Percentiles rank a stretch among this genome's conserved stretches.
phyloP scores from a whole-genome alignment of 2,113 vertebrate genomes.

The Leucopsar rothschildi region DNA sequence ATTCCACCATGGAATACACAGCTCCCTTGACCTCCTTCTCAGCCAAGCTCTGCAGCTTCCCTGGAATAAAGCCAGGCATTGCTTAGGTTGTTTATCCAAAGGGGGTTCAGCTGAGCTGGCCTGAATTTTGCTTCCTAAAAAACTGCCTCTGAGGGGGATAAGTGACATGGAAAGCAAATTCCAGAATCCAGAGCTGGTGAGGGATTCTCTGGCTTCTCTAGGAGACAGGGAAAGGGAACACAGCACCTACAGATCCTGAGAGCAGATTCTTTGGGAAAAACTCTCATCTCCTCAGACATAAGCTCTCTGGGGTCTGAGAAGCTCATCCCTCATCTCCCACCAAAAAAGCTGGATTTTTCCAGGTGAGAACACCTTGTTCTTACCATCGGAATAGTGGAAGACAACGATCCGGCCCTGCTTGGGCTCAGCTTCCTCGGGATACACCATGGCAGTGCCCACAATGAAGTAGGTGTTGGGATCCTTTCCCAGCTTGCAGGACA shows the following conservation, averaged over 20 bases:
- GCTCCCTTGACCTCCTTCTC: constrained; percentile 99
- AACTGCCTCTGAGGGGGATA: neutral
- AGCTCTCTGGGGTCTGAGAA: neutral
- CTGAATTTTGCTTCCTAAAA: neutral
- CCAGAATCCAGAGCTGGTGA: neutral
- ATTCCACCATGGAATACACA: constrained; percentile 98
- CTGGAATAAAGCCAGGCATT: constrained; percentile 54
- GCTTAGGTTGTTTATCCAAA: neutral
- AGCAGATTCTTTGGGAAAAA: neutral
- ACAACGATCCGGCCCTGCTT: constrained; percentile 97
- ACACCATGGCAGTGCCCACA: constrained; percentile 97
- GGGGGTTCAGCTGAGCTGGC: neutral
- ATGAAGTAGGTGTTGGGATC: constrained; percentile 95
- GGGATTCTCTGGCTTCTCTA: neutral
- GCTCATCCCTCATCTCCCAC: neutral
- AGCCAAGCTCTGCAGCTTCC: constrained; percentile 95
- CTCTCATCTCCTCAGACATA: neutral
- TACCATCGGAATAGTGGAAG: constrained; percentile 97
- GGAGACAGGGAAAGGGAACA: neutral
- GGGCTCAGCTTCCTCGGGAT: constrained; percentile 96
- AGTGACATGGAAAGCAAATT: neutral
- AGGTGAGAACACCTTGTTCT: neutral
- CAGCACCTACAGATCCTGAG: neutral
- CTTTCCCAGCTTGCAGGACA: constrained; percentile 93
- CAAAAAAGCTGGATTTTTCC: neutral